These are phyloP conservation scores for Julus scandinavius DNA, from an alignment of 2,888 invertebrate species.

Conservation along the genomic window DNA sequence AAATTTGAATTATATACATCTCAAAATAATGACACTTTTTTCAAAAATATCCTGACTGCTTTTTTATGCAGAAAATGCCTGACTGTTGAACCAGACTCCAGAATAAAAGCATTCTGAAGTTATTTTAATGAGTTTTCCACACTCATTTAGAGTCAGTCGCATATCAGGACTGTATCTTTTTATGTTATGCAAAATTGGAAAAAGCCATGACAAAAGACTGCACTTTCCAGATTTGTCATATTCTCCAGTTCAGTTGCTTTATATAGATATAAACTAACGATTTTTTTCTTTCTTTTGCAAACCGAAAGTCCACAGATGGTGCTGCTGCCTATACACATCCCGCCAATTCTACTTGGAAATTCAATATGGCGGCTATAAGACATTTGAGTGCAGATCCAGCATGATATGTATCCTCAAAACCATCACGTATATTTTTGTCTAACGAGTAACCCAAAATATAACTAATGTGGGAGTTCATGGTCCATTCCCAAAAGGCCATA, in stretches of 20 bases:
- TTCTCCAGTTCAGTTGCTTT: neutral
- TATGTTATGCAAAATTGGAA: neutral
- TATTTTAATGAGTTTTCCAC: too few species aligned
- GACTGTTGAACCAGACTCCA: too few species aligned
- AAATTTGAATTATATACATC: too few species aligned
- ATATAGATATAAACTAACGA: neutral
- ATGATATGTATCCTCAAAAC: too few species aligned
- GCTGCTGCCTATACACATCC: neutral
- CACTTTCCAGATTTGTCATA: neutral
- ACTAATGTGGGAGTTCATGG: neutral
- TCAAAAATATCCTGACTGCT: too few species aligned
- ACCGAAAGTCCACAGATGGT: neutral
- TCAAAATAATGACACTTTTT: too few species aligned
- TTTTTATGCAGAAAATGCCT: too few species aligned
- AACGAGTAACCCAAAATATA: neutral
- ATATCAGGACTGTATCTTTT: too few species aligned
- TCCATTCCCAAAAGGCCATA: neutral
- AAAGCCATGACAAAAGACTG: neutral
- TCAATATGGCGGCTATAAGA: neutral
- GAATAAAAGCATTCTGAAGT: too few species aligned
- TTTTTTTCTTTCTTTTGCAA: too few species aligned
- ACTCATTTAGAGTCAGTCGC: too few species aligned
- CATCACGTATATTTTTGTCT: neutral
- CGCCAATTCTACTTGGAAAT: neutral
- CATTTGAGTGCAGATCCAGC: neutral